Evolutionary conservation across 2,888 invertebrate genomes (phyloP).

Genomic region (Caenorhabditis becei): DNA sequence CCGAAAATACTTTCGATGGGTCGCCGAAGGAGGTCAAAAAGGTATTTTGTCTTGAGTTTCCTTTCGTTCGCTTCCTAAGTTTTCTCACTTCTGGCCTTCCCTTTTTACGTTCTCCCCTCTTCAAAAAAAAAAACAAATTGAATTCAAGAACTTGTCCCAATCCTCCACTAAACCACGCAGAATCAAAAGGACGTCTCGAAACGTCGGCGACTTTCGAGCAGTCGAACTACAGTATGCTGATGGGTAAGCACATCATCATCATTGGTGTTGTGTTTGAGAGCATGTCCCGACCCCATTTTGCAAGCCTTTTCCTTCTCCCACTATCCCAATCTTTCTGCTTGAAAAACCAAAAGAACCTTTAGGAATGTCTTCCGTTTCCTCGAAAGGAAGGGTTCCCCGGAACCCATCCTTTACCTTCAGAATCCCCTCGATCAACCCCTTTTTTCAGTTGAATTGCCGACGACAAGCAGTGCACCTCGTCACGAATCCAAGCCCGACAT

Average conservation of each 20-base stretch:
- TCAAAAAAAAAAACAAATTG: background rate
- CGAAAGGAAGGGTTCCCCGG: background rate
- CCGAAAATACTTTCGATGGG: constrained; percentile 57
- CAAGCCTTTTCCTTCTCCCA: background rate
- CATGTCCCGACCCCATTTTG: background rate
- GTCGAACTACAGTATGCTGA: constrained; percentile 54
- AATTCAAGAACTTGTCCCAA: constrained; percentile 46
- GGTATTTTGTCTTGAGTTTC: constrained; percentile 17
- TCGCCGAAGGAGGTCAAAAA: constrained; percentile 44
- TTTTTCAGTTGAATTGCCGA: constrained; percentile 55
- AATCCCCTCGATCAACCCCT: background rate
- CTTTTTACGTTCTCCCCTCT: background rate
- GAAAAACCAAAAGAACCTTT: too few species aligned
- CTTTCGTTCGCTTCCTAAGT: background rate
- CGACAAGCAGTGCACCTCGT: constrained; percentile 45
- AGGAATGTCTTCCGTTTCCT: too few species aligned
- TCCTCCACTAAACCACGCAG: constrained; percentile 39
- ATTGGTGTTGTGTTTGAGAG: background rate
- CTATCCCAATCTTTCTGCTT: constrained; percentile 1
- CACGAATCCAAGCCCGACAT: constrained; percentile 57
- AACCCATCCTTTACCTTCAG: background rate
- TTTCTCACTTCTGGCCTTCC: background rate
- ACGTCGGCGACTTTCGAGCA: constrained; percentile 46
- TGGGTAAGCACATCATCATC: constrained; percentile 38
- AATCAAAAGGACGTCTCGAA: constrained; percentile 31